Conservation (phyloP, 2,888 invertebrate genomes). For the Siphonodentalium dalli region DNA sequence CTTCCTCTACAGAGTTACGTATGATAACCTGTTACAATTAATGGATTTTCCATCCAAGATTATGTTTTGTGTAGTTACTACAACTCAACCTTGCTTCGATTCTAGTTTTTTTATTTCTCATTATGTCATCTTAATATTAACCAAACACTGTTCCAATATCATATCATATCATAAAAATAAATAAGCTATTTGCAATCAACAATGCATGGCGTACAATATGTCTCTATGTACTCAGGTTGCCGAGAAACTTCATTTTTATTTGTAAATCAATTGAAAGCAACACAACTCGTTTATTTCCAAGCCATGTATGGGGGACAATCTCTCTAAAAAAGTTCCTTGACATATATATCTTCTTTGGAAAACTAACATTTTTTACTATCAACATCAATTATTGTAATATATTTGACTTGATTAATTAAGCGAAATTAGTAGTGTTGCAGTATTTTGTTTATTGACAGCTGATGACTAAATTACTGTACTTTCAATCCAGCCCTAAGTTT, state of each 20-base stretch:
- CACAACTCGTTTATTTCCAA: no score
- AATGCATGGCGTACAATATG: not conserved
- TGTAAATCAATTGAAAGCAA: no score
- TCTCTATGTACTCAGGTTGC: not conserved
- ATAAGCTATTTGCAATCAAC: no score
- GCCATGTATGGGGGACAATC: no score
- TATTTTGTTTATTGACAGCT: not conserved
- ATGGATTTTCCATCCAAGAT: not conserved
- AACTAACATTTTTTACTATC: no score
- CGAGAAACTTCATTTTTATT: not conserved
- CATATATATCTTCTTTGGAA: no score
- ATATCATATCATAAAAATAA: not conserved
- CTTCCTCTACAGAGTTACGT: no score
- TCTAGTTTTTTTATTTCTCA: not conserved
- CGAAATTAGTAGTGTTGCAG: no score
- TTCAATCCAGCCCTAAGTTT: not conserved
- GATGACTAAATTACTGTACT: not conserved
- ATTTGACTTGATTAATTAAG: no score
- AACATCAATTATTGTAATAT: no score
- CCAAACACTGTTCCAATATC: not conserved
- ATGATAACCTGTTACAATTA: no score
- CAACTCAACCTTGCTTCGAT: not conserved
- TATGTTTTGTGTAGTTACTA: not conserved
- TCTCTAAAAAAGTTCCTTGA: no score
- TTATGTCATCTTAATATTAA: not conserved